Evolutionary conservation across 2,797 vertebrate species (phyloP).

Genomic region (Moxostoma hubbsi): DNA sequence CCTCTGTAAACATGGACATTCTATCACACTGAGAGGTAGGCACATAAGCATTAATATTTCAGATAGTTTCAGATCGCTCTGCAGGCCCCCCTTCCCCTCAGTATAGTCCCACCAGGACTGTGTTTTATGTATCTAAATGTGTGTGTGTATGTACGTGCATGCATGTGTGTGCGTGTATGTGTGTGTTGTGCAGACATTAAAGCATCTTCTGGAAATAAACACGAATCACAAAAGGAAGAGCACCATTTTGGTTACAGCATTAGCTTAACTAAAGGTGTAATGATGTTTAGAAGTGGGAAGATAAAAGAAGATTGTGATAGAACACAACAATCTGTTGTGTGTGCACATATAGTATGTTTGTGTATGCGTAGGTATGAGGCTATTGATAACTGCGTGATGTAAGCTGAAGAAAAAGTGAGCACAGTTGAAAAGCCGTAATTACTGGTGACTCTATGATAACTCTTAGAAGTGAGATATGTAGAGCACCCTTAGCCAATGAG

Average conservation of each 20-base stretch:
- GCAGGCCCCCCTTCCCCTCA: constrained; percentile 52
- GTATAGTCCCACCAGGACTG: constrained; percentile 16
- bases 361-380: constrained; percentile 42
- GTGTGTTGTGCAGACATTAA: constrained; percentile 3
- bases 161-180: neutral
- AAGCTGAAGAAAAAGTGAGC: constrained; percentile 72
- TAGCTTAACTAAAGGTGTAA: constrained; percentile 20
- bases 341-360: constrained; percentile 34
- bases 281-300: constrained; percentile 18
- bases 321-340: neutral
- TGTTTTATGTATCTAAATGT: constrained; percentile 5
- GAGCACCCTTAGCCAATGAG: constrained; percentile 46
- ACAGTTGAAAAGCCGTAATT: constrained; percentile 38
- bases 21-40: constrained; percentile 67
- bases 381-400: constrained; percentile 67
- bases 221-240: constrained; percentile 1
- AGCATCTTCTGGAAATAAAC: neutral
- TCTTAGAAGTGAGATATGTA: constrained; percentile 10
- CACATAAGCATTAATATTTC: constrained; percentile 79
- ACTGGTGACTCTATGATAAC: constrained; percentile 19
- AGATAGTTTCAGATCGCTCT: constrained; percentile 68
- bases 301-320: constrained; percentile 20
- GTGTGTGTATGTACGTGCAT: neutral
- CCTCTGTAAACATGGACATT: constrained; percentile 33
- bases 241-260: constrained; percentile 4